Evolutionary conservation across 2,888 invertebrate genomes (phyloP), one percentile per base, ranked within the genome.

Genomic region (Pollenia labialis): DNA sequence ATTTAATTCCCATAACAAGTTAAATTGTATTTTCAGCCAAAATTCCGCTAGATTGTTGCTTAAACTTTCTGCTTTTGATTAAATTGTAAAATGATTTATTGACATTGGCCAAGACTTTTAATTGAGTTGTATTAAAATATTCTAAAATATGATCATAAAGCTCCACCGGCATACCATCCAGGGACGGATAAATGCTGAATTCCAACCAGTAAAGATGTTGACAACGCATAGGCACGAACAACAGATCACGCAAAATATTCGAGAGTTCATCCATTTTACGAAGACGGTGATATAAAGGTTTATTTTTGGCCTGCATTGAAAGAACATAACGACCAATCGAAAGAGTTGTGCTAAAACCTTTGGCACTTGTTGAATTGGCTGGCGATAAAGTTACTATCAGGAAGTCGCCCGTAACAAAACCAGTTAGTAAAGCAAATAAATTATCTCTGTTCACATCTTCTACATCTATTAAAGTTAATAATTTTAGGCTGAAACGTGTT

Each of bases 191-290:
- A 12, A 89, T 56, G 32, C 88, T 68, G 10, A 88, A 81, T 1
- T 88, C 83, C 89, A 94, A 91, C 32, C 87, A 75, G 79, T 92
- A 89, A 18, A 95, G 91, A 88, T 95, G 94, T 88, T 94, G 93
- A 88, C 94, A 94, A 75, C 95, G 95, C 56, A 95, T 93, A 44
- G 95, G 94, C 48, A 94, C 93, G 52, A 94, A 90, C 40, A 95
- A 88, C 77, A 93, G 92, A 88, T 95, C 94, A 89, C 95, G 95
- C 83, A 95, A 93, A 77, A 93, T 94, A 54, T 91, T 89, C 10
- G 94, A 93, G 40, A 95, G 92, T 88, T 94, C 94, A 88, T 94
- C 94, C 54, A 95, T 86, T 77, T 92, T 91, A 2, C 91, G 89
- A 16, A 93, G 91, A 11, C 92, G 90, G 16, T 89, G 87, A 46